phyloP scores from a whole-genome alignment of 2,888 invertebrate genomes.

The Harmothoe impar region DNA sequence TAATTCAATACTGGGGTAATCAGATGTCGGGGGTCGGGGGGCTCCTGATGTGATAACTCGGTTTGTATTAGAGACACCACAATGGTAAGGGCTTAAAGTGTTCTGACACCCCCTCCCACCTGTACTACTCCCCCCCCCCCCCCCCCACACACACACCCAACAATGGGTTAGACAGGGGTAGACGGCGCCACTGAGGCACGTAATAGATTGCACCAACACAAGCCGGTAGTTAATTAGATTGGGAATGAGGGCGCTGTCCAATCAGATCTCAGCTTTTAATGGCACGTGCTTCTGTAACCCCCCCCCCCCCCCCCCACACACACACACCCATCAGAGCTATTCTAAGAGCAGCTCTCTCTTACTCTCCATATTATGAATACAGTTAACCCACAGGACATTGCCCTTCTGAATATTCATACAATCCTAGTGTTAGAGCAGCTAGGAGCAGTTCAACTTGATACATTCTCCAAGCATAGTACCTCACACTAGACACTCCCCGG shows the following conservation, averaged over 20 bases:
- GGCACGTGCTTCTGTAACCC: not conserved
- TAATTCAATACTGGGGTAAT: slow-evolving; percentile 12
- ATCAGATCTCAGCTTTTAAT: not conserved
- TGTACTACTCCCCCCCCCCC: too few species aligned
- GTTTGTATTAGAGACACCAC: slow-evolving; percentile 33
- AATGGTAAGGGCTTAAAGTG: slow-evolving; percentile 27
- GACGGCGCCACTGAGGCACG: not conserved
- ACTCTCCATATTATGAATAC: too few species aligned
- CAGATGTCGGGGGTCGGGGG: not conserved
- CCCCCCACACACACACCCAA: not conserved
- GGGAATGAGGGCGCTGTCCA: not conserved
- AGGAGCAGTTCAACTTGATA: too few species aligned
- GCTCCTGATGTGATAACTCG: slow-evolving; percentile 36
- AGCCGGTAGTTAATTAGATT: slow-evolving; percentile 15
- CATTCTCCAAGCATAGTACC: too few species aligned
- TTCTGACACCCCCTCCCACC: not conserved
- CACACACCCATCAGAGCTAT: too few species aligned
- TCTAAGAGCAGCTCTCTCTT: too few species aligned
- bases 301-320: not conserved
- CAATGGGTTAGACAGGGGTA: not conserved
- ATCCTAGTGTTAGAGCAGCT: too few species aligned
- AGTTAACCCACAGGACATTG: too few species aligned
- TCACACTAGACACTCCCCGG: too few species aligned
- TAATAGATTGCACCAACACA: slow-evolving; percentile 33
- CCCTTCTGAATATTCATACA: too few species aligned